Evolutionary conservation across 2,888 invertebrate genomes (phyloP).

Genomic region (Mythimna ferrago): DNA sequence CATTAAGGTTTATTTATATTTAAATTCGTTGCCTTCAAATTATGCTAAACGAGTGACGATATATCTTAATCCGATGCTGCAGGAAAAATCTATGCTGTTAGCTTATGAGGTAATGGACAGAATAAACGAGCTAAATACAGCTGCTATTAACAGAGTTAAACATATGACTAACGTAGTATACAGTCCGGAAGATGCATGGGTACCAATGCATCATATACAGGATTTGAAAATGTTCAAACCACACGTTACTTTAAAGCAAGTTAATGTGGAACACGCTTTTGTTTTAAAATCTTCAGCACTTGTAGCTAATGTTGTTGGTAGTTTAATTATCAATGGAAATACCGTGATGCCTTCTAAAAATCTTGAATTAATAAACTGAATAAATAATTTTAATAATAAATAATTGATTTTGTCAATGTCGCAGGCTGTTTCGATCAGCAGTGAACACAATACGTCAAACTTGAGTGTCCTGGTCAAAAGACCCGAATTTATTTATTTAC

Average conservation of each 20-base stretch:
- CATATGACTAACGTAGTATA: slow-evolving; percentile 56
- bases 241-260: slow-evolving; percentile 26
- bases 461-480: too few relatives aligned
- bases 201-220: slow-evolving; percentile 53
- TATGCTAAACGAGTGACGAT: slow-evolving; percentile 44
- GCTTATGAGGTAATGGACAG: slow-evolving; percentile 52
- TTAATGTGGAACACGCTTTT: slow-evolving; percentile 55
- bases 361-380: neutral
- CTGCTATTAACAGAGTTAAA: slow-evolving; percentile 49
- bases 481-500: too few relatives aligned
- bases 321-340: slow-evolving; percentile 37
- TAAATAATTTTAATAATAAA: neutral
- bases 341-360: neutral
- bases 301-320: slow-evolving; percentile 37
- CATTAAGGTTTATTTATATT: slow-evolving; percentile 38
- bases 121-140: slow-evolving; percentile 41
- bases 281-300: slow-evolving; percentile 43
- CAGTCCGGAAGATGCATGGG: slow-evolving; percentile 49
- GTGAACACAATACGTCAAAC: too few relatives aligned
- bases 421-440: too few relatives aligned
- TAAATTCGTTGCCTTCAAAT: slow-evolving; percentile 45
- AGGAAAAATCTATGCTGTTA: slow-evolving; percentile 48
- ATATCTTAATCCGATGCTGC: slow-evolving; percentile 47
- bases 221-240: slow-evolving; percentile 43
- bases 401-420: neutral